Percentiles rank a stretch among this genome's conserved stretches.
Conservation (phyloP, 2,888 invertebrate genomes). For the Andrena fulva region DNA sequence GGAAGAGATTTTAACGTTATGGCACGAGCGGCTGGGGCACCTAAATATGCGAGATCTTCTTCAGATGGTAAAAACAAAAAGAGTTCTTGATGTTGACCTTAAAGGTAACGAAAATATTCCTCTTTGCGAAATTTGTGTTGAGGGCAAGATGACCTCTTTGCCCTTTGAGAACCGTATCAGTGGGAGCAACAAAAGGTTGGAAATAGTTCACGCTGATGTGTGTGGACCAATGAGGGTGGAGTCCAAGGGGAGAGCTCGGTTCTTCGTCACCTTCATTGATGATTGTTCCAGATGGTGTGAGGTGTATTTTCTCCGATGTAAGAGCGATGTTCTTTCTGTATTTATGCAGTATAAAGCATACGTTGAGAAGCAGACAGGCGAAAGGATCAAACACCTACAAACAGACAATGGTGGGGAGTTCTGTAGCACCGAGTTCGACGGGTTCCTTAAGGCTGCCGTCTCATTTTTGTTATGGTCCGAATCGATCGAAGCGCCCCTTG, state of each 20-base stretch:
- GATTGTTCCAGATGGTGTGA: background rate
- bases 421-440: background rate
- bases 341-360: background rate
- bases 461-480: too few relatives aligned
- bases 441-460: background rate
- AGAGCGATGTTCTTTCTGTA: background rate
- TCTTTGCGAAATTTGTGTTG: background rate
- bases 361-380: background rate
- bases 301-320: background rate
- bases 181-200: background rate
- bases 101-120: background rate
- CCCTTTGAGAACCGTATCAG: background rate
- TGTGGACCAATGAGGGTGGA: conserved; percentile 6
- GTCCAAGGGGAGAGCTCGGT: background rate
- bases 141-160: background rate
- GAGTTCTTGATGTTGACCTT: background rate
- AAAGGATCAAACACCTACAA: background rate
- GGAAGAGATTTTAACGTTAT: background rate
- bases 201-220: background rate
- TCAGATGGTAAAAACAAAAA: background rate
- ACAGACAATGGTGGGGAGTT: background rate
- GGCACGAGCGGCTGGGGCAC: conserved; percentile 5
- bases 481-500: too few relatives aligned
- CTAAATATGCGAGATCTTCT: background rate
- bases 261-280: background rate